A percentile compares a stretch with the other conserved stretches of the same genome.
Evolutionary conservation across 2,888 invertebrate species (phyloP).

Genomic region (Physocephala rufipes): DNA sequence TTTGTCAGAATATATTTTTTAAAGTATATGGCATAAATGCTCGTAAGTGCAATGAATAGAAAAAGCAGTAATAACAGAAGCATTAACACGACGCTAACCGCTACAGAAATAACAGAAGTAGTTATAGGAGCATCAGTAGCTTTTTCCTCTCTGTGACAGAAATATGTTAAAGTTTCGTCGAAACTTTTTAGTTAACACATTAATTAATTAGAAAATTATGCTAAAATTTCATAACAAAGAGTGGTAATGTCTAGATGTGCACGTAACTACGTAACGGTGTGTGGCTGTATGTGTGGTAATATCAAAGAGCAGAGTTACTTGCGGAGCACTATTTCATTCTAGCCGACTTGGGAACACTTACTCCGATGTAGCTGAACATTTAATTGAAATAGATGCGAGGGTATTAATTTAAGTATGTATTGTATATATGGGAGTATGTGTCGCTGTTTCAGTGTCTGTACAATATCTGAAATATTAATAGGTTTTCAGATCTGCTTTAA

Average conservation of each 20-base stretch:
- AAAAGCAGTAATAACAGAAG: no score
- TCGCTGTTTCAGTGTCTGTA: slow-evolving; percentile 41
- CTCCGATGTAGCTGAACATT: background rate
- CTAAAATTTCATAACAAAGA: slow-evolving; percentile 23
- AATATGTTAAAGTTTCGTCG: slow-evolving; percentile 10
- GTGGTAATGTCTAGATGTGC: background rate
- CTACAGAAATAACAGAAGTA: no score
- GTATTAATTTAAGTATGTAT: slow-evolving; percentile 19
- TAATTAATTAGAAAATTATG: slow-evolving; percentile 36
- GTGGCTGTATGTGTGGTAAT: no score
- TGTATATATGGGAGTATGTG: slow-evolving; percentile 29
- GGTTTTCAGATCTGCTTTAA: slow-evolving; percentile 32
- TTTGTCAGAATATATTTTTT: no score
- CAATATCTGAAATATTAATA: slow-evolving; percentile 11
- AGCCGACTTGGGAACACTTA: slow-evolving; percentile 1
- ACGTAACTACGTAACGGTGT: background rate
- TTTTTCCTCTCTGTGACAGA: background rate
- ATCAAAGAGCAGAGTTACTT: no score
- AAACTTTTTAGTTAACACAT: slow-evolving; percentile 38
- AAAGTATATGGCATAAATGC: no score
- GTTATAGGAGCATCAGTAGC: no score
- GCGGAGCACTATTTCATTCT: no score
- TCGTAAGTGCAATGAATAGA: no score
- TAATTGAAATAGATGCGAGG: background rate
- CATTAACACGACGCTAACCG: no score